Percentiles rank a stretch among this genome's conserved stretches.
These are phyloP conservation scores for Periophthalmus modestus DNA, from an alignment of 2,113 vertebrate genomes.

Conservation along the genomic window DNA sequence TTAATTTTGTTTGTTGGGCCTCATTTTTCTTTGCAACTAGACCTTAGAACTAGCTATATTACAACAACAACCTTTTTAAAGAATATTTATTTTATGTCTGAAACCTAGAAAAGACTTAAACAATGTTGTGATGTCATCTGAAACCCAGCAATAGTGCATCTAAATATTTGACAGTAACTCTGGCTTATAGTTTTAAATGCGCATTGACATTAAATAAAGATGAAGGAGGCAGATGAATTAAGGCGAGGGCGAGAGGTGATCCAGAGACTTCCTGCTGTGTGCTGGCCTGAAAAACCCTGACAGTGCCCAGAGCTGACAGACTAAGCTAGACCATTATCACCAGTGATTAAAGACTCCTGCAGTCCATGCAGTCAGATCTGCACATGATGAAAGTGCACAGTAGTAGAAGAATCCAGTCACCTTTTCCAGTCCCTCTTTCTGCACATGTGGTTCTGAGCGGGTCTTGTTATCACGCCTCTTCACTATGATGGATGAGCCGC, in stretches of 20 bases:
- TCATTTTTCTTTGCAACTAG: too few species aligned
- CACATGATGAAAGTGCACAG: slow-evolving; percentile 17
- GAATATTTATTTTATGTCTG: too few species aligned
- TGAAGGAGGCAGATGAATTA: slow-evolving; percentile 45
- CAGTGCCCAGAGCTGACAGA: slow-evolving; percentile 49
- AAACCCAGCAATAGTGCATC: too few species aligned
- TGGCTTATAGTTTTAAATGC: too few species aligned
- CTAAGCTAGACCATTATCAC: slow-evolving; percentile 45
- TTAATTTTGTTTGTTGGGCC: too few species aligned
- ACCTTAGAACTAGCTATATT: too few species aligned
- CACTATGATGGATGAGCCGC: slow-evolving; percentile 73
- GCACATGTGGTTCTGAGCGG: slow-evolving; percentile 69
- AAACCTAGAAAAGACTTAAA: too few species aligned
- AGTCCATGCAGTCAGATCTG: slow-evolving; percentile 34
- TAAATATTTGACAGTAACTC: too few species aligned
- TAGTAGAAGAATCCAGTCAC: slow-evolving; percentile 43
- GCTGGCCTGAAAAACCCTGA: slow-evolving; percentile 43
- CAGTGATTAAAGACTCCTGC: slow-evolving; percentile 51
- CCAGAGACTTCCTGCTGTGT: slow-evolving; percentile 54
- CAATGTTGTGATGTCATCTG: too few species aligned
- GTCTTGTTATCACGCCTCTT: slow-evolving; percentile 60
- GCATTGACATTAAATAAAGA: too few species aligned
- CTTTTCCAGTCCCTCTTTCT: slow-evolving; percentile 41
- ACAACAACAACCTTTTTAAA: too few species aligned
- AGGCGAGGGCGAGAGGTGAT: slow-evolving; percentile 52